A percentile compares a stretch with the other conserved stretches of the same genome.
Evolutionary conservation across 2,888 invertebrate species (phyloP).

Genomic region (Allophyes oxyacanthae): DNA sequence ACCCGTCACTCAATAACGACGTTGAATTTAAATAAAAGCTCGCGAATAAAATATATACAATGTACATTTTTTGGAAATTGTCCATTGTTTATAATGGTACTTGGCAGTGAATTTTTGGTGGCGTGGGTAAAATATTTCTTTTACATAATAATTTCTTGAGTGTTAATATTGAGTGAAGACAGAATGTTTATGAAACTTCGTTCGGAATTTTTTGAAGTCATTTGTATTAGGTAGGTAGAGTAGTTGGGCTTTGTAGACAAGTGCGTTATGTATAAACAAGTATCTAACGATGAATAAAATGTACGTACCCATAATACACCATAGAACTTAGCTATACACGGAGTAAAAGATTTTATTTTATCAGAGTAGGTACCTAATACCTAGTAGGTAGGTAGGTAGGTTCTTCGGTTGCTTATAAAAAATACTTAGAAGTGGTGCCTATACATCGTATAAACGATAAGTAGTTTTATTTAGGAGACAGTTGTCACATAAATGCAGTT

Average conservation of each 20-base stretch:
- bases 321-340: too few species aligned
- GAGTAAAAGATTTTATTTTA: too few species aligned
- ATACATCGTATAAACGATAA: too few species aligned
- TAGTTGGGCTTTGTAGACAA: slow-evolving; percentile 27
- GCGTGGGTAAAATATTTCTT: slow-evolving; percentile 26
- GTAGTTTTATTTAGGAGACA: too few species aligned
- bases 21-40: slow-evolving; percentile 82
- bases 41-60: slow-evolving; percentile 51
- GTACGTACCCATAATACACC: too few species aligned
- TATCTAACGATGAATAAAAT: neutral
- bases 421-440: too few species aligned
- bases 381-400: too few species aligned
- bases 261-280: slow-evolving; percentile 15
- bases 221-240: slow-evolving; percentile 17
- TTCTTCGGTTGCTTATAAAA: too few species aligned
- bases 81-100: slow-evolving; percentile 47
- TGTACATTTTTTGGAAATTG: slow-evolving; percentile 49
- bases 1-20: slow-evolving; percentile 84
- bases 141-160: slow-evolving; percentile 33
- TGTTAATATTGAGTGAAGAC: slow-evolving; percentile 28
- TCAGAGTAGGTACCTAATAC: too few species aligned
- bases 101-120: slow-evolving; percentile 27
- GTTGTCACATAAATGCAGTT: neutral
- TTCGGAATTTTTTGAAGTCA: slow-evolving; percentile 18
- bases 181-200: slow-evolving; percentile 32